These are phyloP conservation scores for Apis mellifera DNA, from an alignment of 1,140 invertebrate species.

Conservation along the genomic window Amel_HAv3.1 CM009931.2:15923001-15923500, in stretches of 20 bases:
- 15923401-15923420: background rate
- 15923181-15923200: conserved; percentile 7
- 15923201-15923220: conserved; percentile 26
- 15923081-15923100: conserved; percentile 51
- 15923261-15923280: background rate
- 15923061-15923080: conserved; percentile 21
- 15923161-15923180: background rate
- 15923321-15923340: no score
- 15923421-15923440: conserved; percentile 3
- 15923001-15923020: conserved; percentile 16
- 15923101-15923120: conserved; percentile 46
- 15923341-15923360: background rate
- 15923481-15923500: background rate
- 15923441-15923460: conserved; percentile 10
- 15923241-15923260: background rate
- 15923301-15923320: no score
- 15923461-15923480: background rate
- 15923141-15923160: conserved; percentile 3
- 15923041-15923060: conserved; percentile 33
- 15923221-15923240: background rate
- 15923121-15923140: conserved; percentile 27
- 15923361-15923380: background rate
- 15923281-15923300: no score
- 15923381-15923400: no score
- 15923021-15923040: conserved; percentile 20